phyloP scores from a whole-genome alignment of 2,113 vertebrate genomes.

The Callaeas wilsoni region DNA sequence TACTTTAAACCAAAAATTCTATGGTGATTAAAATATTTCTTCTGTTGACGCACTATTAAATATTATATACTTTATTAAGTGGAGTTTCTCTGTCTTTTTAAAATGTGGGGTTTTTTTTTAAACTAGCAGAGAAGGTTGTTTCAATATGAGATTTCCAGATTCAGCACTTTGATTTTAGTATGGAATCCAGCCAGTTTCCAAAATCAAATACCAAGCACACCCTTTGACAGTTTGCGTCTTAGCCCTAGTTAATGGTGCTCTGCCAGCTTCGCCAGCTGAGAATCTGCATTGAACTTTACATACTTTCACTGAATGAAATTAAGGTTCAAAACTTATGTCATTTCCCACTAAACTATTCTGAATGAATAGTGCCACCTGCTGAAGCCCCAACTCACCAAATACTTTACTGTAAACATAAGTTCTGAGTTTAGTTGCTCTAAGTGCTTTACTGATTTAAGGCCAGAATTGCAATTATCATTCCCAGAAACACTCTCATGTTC shows the following conservation, averaged over 20 bases:
- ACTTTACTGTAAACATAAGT: neutral
- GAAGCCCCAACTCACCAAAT: neutral
- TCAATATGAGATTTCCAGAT: neutral
- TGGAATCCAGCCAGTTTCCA: neutral
- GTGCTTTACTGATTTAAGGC: neutral
- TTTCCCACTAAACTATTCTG: neutral
- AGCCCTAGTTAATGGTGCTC: neutral
- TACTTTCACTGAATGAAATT: neutral
- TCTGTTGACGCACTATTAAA: neutral
- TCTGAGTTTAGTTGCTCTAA: neutral
- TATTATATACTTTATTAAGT: neutral
- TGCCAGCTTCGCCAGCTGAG: neutral
- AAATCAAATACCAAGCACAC: neutral
- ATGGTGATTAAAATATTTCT: neutral
- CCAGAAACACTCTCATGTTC: neutral
- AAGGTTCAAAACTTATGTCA: neutral
- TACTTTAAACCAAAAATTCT: neutral
- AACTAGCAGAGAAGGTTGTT: neutral
- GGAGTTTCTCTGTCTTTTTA: neutral
- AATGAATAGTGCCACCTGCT: conserved; percentile 9
- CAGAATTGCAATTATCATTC: neutral
- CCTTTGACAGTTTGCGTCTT: neutral
- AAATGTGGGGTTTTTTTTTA: fast-evolving
- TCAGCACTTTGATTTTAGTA: neutral
- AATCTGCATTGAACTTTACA: neutral